These are phyloP conservation scores for Phyllopteryx taeniolatus DNA, from an alignment of 2,113 vertebrate genomes.

Conservation along the genomic window DNA sequence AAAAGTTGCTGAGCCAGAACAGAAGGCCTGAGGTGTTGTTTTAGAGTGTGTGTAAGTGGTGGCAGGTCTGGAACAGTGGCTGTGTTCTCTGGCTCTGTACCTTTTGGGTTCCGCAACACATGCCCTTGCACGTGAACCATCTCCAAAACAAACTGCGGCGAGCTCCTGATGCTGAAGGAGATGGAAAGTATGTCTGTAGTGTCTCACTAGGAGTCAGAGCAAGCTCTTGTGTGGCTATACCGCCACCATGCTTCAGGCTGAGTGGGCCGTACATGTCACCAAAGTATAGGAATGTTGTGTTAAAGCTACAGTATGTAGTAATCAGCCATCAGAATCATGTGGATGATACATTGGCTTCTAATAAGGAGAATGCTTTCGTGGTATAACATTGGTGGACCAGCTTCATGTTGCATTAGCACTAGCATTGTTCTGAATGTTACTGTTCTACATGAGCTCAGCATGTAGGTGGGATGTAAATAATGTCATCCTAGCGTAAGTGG, in stretches of 20 bases:
- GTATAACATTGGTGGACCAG: neutral
- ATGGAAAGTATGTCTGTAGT: slow-evolving; percentile 2
- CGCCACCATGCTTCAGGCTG: neutral
- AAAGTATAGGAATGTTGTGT: neutral
- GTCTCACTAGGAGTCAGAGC: neutral
- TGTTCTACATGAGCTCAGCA: no score
- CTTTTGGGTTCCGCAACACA: neutral
- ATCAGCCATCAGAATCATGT: no score
- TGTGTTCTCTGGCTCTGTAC: neutral
- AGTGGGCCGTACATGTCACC: neutral
- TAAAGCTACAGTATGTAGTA: neutral
- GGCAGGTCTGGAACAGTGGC: neutral
- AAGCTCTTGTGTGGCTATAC: neutral
- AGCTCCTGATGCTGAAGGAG: neutral
- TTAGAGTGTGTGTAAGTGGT: neutral
- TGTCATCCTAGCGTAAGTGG: no score
- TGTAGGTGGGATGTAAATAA: no score
- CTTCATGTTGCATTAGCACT: neutral
- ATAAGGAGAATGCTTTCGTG: neutral
- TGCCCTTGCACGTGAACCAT: neutral
- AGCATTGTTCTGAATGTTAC: no score
- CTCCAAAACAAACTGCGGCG: neutral
- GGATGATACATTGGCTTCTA: neutral
- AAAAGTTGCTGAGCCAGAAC: slow-evolving; percentile 3
- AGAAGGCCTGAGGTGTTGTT: neutral